Evolutionary conservation across 2,113 vertebrate species (phyloP).

Genomic region (Ceyx melanurus): DNA sequence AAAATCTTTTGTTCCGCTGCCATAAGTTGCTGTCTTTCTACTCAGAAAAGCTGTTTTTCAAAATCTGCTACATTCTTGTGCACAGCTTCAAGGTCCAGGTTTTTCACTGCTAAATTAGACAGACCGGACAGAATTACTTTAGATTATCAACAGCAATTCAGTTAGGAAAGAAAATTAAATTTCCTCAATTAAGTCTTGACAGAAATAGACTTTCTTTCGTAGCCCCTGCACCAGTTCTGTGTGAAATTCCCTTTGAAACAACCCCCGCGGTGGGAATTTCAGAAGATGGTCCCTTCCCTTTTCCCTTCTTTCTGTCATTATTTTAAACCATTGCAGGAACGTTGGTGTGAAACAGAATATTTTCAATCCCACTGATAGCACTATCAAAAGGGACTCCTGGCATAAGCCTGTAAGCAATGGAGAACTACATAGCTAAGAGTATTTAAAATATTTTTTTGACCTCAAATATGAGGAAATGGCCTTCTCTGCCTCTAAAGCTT

Average conservation of each 20-base stretch:
- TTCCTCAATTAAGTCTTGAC: constrained; percentile 59
- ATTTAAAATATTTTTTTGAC: neutral
- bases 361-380: neutral
- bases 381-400: neutral
- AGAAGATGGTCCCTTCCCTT: neutral
- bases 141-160: constrained; percentile 44
- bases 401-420: neutral
- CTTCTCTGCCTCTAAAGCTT: neutral
- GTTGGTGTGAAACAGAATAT: neutral
- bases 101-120: constrained; percentile 43
- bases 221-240: neutral
- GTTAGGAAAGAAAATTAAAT: constrained; percentile 60
- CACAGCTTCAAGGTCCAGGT: constrained; percentile 12
- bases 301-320: neutral
- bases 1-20: neutral
- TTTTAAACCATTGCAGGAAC: neutral
- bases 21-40: neutral
- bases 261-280: neutral
- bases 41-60: constrained; percentile 26
- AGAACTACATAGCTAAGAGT: neutral
- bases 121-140: constrained; percentile 55
- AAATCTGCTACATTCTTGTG: constrained; percentile 24
- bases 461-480: neutral
- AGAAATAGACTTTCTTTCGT: constrained; percentile 9
- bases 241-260: neutral